phyloP scores from a whole-genome alignment of 2,888 invertebrate species.

The Dryomyza anilis region DNA sequence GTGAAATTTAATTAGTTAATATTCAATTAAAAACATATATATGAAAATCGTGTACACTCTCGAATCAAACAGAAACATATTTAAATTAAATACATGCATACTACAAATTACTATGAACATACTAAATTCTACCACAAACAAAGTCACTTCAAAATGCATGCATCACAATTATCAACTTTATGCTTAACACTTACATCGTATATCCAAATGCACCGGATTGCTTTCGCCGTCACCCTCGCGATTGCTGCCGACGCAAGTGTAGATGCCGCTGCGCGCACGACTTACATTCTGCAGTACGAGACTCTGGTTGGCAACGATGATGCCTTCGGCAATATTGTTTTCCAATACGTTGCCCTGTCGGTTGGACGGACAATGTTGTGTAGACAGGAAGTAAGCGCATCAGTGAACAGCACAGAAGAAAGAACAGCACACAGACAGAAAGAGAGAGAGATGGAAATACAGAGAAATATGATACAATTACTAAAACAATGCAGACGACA shows the following conservation, averaged over 20 bases:
- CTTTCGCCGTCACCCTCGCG: conserved; percentile 87
- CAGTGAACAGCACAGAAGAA: background rate
- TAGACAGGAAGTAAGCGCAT: background rate
- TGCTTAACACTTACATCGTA: conserved; percentile 81
- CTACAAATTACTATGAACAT: too few species aligned
- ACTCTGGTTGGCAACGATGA: conserved; percentile 87
- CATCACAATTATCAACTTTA: too few species aligned
- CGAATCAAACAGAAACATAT: too few species aligned
- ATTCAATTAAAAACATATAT: too few species aligned
- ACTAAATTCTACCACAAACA: too few species aligned
- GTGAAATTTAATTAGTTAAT: background rate
- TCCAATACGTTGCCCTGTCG: conserved; percentile 75
- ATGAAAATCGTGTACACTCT: too few species aligned
- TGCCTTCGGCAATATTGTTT: conserved; percentile 79
- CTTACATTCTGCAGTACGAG: conserved; percentile 86
- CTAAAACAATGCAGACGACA: conserved; percentile 1
- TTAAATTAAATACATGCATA: too few species aligned
- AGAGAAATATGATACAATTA: conserved; percentile 16
- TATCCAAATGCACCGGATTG: conserved; percentile 81
- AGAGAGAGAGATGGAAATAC: background rate
- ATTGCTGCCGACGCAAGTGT: conserved; percentile 87
- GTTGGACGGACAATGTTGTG: background rate
- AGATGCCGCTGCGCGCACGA: conserved; percentile 76
- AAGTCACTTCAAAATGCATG: too few species aligned
- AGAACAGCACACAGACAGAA: background rate